phyloP scores from a whole-genome alignment of 2,797 vertebrate species.

The Pangasius larnaudii region DNA sequence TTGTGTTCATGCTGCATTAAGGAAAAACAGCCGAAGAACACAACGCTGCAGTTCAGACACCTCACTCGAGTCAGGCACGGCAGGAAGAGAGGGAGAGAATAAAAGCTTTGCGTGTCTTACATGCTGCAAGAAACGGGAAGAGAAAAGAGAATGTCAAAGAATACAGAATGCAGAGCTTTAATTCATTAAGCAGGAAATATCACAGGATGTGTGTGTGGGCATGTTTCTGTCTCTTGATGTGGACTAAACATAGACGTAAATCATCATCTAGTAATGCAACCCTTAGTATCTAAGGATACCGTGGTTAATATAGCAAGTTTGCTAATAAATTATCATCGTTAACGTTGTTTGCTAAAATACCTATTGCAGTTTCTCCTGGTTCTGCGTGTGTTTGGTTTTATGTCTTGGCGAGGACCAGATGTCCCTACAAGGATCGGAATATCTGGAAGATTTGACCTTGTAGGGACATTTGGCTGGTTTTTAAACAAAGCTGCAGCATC shows the following conservation, averaged over 20 bases:
- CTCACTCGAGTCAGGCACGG: too few species aligned
- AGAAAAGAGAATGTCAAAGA: background rate
- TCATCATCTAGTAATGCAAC: too few species aligned
- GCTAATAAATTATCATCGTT: background rate
- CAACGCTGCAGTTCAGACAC: background rate
- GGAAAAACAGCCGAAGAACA: background rate
- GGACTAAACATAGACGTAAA: background rate
- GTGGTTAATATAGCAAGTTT: too few species aligned
- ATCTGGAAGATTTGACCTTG: background rate
- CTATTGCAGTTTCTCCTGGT: background rate
- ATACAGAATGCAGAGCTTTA: background rate
- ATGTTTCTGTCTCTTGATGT: background rate
- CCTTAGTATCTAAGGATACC: too few species aligned
- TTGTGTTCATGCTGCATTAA: background rate
- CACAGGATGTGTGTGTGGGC: background rate
- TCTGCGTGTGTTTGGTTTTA: background rate
- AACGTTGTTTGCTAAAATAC: background rate
- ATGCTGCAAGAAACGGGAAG: background rate
- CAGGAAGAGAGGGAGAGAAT: background rate
- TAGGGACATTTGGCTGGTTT: background rate
- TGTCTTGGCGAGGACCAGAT: too few species aligned
- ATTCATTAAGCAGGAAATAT: background rate
- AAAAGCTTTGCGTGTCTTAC: background rate
- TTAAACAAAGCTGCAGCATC: background rate
- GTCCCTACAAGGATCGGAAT: too few species aligned